These are phyloP conservation scores for Leptoclinus maculatus DNA, from an alignment of 2,797 vertebrate genomes.

Conservation along the genomic window DNA sequence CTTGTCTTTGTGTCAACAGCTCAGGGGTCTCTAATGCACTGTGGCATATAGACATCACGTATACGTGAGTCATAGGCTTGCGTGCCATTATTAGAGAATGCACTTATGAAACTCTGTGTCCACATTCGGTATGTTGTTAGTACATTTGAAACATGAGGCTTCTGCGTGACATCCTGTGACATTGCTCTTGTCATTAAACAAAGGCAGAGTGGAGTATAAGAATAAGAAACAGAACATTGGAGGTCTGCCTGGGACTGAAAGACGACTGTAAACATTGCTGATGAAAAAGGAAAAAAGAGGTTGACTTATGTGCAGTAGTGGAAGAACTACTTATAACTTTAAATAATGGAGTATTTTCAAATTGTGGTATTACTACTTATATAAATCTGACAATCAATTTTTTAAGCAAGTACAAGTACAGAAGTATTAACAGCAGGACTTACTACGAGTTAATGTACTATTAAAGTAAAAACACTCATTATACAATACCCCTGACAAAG, in stretches of 20 bases:
- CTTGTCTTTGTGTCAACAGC: slow-evolving; percentile 64
- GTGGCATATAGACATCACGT: slow-evolving; percentile 55
- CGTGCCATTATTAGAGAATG: slow-evolving; percentile 33
- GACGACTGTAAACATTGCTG: not conserved
- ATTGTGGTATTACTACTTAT: not conserved
- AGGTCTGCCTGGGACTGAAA: not conserved
- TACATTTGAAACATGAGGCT: slow-evolving; percentile 14
- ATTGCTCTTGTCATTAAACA: slow-evolving; percentile 10
- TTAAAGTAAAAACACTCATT: not conserved
- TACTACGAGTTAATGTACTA: not conserved
- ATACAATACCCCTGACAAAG: not conserved
- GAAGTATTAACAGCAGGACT: not conserved
- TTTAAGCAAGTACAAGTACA: not conserved
- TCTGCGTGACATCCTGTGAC: slow-evolving; percentile 9
- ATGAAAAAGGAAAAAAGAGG: not conserved
- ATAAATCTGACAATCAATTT: not conserved
- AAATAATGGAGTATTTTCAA: not conserved
- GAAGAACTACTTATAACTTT: not conserved
- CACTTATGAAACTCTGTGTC: slow-evolving; percentile 27
- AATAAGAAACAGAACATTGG: slow-evolving; percentile 1
- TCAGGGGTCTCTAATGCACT: slow-evolving; percentile 56
- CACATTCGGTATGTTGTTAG: not conserved
- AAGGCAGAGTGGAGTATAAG: not conserved
- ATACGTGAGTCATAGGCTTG: slow-evolving; percentile 54
- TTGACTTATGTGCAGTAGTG: not conserved